A percentile compares a stretch with the other conserved stretches of the same genome.
Conservation (phyloP, 2,113 vertebrate species). For the Fukomys damarensis region DNA sequence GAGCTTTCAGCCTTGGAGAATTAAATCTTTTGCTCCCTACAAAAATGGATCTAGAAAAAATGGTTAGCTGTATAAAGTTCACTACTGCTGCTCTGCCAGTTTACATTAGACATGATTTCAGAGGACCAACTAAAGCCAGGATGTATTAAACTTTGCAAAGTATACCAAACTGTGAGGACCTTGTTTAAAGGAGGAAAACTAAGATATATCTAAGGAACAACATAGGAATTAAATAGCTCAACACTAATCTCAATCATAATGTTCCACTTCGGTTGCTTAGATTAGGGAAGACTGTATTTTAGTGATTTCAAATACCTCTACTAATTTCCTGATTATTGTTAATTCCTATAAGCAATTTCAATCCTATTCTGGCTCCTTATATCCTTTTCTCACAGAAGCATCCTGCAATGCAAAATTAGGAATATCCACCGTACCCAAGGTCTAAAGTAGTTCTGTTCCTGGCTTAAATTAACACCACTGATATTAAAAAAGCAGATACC, state of each 20-base stretch:
- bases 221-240: background rate
- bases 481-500: background rate
- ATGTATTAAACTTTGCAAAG: constrained; percentile 36
- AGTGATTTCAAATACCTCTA: background rate
- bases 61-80: constrained; percentile 44
- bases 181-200: constrained; percentile 35
- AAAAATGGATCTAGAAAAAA: constrained; percentile 50
- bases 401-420: background rate
- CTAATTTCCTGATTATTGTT: background rate
- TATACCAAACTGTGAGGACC: background rate
- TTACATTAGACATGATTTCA: constrained; percentile 36
- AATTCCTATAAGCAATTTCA: background rate
- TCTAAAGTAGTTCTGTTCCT: background rate
- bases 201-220: background rate
- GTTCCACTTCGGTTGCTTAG: background rate
- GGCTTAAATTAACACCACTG: background rate
- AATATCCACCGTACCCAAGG: background rate
- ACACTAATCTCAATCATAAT: background rate
- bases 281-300: background rate
- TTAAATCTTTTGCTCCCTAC: constrained; percentile 56
- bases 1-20: constrained; percentile 28
- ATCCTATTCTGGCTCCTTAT: background rate
- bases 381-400: background rate
- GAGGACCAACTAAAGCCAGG: background rate
- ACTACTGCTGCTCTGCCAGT: constrained; percentile 22